These are phyloP conservation scores for Philaethria dido DNA, from an alignment of 2,888 invertebrate species.

Conservation along the genomic window DNA sequence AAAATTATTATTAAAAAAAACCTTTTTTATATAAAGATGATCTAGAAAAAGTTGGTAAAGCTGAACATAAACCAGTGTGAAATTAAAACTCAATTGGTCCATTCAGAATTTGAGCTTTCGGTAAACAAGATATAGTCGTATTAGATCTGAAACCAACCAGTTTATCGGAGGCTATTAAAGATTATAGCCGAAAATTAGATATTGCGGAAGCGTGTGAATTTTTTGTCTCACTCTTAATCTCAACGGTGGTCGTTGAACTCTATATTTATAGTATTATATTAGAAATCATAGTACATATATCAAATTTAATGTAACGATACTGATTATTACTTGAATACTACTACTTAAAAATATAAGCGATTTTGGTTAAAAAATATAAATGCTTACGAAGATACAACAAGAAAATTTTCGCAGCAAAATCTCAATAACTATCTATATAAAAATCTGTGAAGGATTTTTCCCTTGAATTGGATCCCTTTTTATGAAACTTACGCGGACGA, in stretches of 20 bases:
- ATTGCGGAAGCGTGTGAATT: constrained; percentile 61
- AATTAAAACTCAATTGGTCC: constrained; percentile 13
- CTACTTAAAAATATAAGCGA: not conserved
- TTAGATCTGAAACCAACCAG: constrained; percentile 47
- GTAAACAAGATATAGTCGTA: constrained; percentile 20
- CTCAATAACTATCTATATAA: too few species aligned
- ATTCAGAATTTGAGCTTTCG: constrained; percentile 11
- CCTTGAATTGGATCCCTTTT: too few species aligned
- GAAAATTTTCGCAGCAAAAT: too few species aligned
- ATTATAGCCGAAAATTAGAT: constrained; percentile 73
- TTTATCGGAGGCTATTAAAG: constrained; percentile 65
- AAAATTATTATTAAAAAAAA: too few species aligned
- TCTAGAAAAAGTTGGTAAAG: not conserved
- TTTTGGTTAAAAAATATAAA: not conserved
- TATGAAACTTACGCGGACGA: too few species aligned
- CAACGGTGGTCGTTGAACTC: constrained; percentile 68
- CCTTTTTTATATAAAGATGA: not conserved
- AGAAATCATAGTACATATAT: constrained; percentile 32
- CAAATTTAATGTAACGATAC: not conserved
- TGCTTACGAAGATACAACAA: too few species aligned
- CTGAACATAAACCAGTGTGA: constrained; percentile 15
- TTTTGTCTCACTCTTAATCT: constrained; percentile 70
- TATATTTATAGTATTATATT: constrained; percentile 17
- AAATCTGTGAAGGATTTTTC: too few species aligned
- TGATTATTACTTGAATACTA: not conserved